A percentile compares a stretch with the other conserved stretches of the same genome.
These are phyloP conservation scores for Leucoma salicis DNA, from an alignment of 2,888 invertebrate genomes.

Conservation along the genomic window DNA sequence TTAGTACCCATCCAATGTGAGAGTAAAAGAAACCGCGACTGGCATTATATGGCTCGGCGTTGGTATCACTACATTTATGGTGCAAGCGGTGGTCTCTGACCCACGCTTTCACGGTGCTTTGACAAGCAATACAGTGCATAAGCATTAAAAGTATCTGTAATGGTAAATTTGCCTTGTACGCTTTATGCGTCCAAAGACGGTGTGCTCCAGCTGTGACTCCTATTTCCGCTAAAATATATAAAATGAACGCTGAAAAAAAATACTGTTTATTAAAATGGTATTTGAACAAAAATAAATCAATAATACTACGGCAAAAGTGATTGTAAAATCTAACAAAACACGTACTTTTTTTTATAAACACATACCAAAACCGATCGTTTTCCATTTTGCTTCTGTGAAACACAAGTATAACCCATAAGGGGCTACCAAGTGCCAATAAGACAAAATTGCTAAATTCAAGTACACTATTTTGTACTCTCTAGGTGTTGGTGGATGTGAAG, in stretches of 20 bases:
- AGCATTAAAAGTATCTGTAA: slow-evolving; percentile 48
- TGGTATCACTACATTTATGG: slow-evolving; percentile 84
- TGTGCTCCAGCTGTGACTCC: slow-evolving; percentile 52
- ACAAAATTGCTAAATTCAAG: slow-evolving; percentile 38
- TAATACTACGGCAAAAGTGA: no score
- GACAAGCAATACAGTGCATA: slow-evolving; percentile 46
- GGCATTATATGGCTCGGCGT: slow-evolving; percentile 85
- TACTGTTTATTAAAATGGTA: no score
- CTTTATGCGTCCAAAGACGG: slow-evolving; percentile 47
- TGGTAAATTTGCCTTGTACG: slow-evolving; percentile 49
- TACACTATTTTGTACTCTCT: slow-evolving; percentile 42
- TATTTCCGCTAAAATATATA: slow-evolving; percentile 35
- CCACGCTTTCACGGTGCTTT: slow-evolving; percentile 83
- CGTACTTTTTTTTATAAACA: no score
- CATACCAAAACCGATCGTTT: slow-evolving; percentile 43
- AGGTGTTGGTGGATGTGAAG: no score
- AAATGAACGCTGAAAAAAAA: slow-evolving; percentile 31
- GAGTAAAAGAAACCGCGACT: slow-evolving; percentile 91
- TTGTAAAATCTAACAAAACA: no score
- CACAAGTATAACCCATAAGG: slow-evolving; percentile 45
- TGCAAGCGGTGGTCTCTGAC: slow-evolving; percentile 85
- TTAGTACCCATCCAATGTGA: slow-evolving; percentile 91
- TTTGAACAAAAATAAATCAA: no score
- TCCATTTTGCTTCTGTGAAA: slow-evolving; percentile 45
- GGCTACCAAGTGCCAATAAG: slow-evolving; percentile 43